These are phyloP conservation scores for Dryomyza anilis DNA, from an alignment of 2,888 invertebrate genomes.

Conservation along the genomic window DNA sequence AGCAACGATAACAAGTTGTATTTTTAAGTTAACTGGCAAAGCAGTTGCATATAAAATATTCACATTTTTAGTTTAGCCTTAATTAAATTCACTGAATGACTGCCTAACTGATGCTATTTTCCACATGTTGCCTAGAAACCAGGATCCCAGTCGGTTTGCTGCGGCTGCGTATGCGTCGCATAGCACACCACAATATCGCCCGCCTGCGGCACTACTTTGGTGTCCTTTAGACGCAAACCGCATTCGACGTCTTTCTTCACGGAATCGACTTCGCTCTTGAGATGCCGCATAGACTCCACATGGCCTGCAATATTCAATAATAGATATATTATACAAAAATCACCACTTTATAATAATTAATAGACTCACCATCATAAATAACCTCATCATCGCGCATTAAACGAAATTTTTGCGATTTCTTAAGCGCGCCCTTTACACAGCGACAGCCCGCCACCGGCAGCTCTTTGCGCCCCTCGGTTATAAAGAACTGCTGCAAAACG, in stretches of 20 bases:
- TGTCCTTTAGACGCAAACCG: conserved; percentile 78
- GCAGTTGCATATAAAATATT: too few species aligned
- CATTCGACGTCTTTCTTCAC: conserved; percentile 88
- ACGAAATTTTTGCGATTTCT: conserved; percentile 70
- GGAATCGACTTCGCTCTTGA: conserved; percentile 84
- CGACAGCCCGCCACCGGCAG: conserved; percentile 88
- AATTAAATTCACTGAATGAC: too few species aligned
- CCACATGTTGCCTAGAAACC: conserved; percentile 75
- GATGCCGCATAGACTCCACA: conserved; percentile 82
- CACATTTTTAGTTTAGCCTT: too few species aligned
- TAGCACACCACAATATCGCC: conserved; percentile 85
- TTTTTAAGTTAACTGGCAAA: too few species aligned
- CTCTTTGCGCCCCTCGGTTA: conserved; percentile 79
- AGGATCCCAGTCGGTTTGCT: conserved; percentile 82
- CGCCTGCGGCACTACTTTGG: conserved; percentile 67
- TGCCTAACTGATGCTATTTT: too few species aligned
- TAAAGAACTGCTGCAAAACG: conserved; percentile 81
- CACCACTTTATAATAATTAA: too few species aligned
- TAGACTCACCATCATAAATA: conserved; percentile 72
- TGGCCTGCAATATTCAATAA: conserved; percentile 63
- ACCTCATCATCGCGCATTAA: conserved; percentile 71
- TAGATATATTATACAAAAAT: conserved; percentile 25
- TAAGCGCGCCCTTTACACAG: conserved; percentile 78
- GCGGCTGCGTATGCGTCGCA: conserved; percentile 67
- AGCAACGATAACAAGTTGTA: conserved; percentile 15